Percentiles rank a stretch among this genome's conserved stretches.
Conservation (phyloP, 2,797 vertebrate species). For the Scarus forsteni region DNA sequence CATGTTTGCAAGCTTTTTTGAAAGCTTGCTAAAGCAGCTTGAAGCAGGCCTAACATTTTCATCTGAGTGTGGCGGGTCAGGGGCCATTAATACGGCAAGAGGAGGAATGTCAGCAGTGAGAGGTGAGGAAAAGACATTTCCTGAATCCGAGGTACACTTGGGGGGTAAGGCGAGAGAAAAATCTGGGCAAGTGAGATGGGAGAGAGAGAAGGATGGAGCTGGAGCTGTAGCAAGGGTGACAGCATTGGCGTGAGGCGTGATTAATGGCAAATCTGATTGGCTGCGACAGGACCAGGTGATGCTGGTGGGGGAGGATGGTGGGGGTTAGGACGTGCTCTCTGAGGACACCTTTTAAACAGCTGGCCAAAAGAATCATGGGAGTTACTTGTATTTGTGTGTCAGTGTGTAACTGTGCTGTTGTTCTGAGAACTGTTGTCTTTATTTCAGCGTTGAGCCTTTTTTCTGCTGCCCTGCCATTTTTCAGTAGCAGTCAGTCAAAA, state of each 20-base stretch:
- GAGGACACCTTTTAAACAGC: slow-evolving; percentile 76
- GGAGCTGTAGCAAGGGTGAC: slow-evolving; percentile 59
- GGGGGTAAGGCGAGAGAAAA: slow-evolving; percentile 13
- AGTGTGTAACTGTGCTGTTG: slow-evolving; percentile 44
- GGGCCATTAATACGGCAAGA: slow-evolving; percentile 21
- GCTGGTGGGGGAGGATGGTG: slow-evolving; percentile 37
- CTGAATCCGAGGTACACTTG: slow-evolving; percentile 15
- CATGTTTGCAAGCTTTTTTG: background rate
- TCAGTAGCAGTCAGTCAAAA: background rate
- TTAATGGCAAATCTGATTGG: slow-evolving; percentile 82
- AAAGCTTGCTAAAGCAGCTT: slow-evolving; percentile 12
- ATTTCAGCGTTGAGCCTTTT: slow-evolving; percentile 26
- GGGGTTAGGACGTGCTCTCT: slow-evolving; percentile 65
- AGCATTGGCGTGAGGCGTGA: slow-evolving; percentile 75
- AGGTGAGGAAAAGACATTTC: slow-evolving; percentile 51
- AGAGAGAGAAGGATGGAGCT: slow-evolving; percentile 44
- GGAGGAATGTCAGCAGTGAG: slow-evolving; percentile 29
- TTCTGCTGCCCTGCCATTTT: slow-evolving; percentile 30
- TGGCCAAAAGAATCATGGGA: slow-evolving; percentile 69
- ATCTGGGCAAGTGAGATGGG: background rate
- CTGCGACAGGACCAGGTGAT: slow-evolving; percentile 81
- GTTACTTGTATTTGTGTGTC: slow-evolving; percentile 49
- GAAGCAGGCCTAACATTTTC: slow-evolving; percentile 12
- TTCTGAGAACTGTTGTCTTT: slow-evolving; percentile 28
- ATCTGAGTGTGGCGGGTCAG: slow-evolving; percentile 13